Conservation (phyloP, 2,113 vertebrate genomes). For the Silurus glanis region DNA sequence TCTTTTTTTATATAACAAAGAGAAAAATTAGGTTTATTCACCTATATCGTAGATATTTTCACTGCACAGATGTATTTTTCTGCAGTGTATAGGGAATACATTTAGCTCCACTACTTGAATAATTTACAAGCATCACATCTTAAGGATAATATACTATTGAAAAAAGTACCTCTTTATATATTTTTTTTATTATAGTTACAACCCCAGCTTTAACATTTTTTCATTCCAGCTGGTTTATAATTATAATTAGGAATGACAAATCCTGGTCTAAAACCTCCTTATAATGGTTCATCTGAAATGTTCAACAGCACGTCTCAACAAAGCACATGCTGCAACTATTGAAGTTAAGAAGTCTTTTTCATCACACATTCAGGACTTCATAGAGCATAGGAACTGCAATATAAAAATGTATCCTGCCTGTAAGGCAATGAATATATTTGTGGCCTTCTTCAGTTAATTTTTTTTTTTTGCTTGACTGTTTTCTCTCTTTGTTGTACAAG, state of each 20-base stretch:
- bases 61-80: background rate
- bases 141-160: background rate
- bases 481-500: background rate
- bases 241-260: background rate
- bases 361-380: conserved; percentile 17
- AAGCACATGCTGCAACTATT: conserved; percentile 8
- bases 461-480: background rate
- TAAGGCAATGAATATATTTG: background rate
- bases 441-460: background rate
- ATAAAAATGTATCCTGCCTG: background rate
- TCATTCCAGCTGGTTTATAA: background rate
- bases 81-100: background rate
- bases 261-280: background rate
- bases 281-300: background rate
- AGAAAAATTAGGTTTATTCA: background rate
- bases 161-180: background rate
- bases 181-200: background rate
- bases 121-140: background rate
- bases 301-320: background rate
- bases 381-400: background rate
- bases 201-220: background rate
- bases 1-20: background rate
- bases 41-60: background rate
- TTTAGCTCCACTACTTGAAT: background rate
- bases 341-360: conserved; percentile 20